Evolutionary conservation across 35 echinoderm and acorn worm genomes (phyloP).

Genomic region (Apostichopus californicus): DNA sequence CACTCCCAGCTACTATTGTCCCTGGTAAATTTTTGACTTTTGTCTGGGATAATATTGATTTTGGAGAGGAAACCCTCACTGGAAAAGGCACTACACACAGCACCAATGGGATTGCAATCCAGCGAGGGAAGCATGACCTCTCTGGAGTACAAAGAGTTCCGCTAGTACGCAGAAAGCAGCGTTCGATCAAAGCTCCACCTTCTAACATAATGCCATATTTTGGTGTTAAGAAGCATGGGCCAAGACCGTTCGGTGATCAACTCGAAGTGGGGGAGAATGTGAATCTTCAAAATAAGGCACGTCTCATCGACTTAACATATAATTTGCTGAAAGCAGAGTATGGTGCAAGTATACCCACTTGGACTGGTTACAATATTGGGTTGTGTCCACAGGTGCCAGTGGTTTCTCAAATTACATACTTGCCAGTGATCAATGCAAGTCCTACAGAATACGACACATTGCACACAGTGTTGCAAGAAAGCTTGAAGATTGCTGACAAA

Average conservation of each 20-base stretch:
- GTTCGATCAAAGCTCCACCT: not conserved
- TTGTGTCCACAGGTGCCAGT: not conserved
- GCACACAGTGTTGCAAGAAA: constrained; percentile 35
- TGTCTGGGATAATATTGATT: constrained; percentile 77
- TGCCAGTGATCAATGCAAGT: constrained; percentile 6
- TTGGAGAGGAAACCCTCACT: constrained; percentile 68
- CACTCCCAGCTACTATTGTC: constrained; percentile 4
- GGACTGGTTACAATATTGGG: constrained; percentile 13
- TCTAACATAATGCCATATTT: not conserved
- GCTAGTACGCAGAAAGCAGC: not conserved
- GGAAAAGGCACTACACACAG: constrained; percentile 26
- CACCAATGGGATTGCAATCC: constrained; percentile 59
- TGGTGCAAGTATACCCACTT: not conserved
- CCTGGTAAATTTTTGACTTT: constrained; percentile 53
- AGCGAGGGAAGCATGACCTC: not conserved
- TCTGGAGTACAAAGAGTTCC: not conserved
- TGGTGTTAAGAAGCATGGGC: constrained; percentile 17
- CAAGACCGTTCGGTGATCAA: not conserved
- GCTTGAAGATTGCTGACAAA: too few relatives aligned
- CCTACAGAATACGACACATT: constrained; percentile 25
- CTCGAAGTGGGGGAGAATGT: not conserved
- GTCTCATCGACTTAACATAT: too few relatives aligned
- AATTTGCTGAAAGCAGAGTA: too few relatives aligned
- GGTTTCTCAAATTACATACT: not conserved
- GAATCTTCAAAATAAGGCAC: not conserved